Evolutionary conservation across 2,888 invertebrate species (phyloP).

Genomic region (Drosophila paranaensis): DNA sequence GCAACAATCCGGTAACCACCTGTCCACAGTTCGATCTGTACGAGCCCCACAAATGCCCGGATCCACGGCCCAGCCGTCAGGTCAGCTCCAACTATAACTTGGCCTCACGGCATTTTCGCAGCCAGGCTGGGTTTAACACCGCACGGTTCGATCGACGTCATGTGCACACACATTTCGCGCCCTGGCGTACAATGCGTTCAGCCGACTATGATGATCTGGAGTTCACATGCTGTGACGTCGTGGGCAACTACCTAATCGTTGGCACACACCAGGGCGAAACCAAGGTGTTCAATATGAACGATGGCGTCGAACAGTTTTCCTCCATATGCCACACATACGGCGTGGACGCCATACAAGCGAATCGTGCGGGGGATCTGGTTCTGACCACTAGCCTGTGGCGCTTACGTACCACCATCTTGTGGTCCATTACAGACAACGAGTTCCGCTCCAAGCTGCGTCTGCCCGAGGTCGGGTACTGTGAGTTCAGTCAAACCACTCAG

Average conservation of each 20-base stretch:
- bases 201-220: conserved; percentile 88
- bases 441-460: conserved; percentile 88
- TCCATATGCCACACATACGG: conserved; percentile 94
- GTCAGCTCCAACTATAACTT: conserved; percentile 88
- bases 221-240: conserved; percentile 91
- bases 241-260: conserved; percentile 87
- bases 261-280: conserved; percentile 97
- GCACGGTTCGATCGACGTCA: conserved; percentile 91
- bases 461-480: conserved; percentile 94
- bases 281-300: conserved; percentile 93
- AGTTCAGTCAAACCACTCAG: conserved; percentile 94
- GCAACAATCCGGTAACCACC: conserved; percentile 98
- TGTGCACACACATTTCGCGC: conserved; percentile 93
- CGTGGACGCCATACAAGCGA: conserved; percentile 91
- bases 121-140: conserved; percentile 86
- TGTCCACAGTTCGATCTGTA: conserved; percentile 98
- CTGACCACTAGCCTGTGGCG: conserved; percentile 95
- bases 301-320: conserved; percentile 91
- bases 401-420: conserved; percentile 88
- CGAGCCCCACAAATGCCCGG: conserved; percentile 98
- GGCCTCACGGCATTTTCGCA: conserved; percentile 87
- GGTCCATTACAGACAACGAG: conserved; percentile 83
- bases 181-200: conserved; percentile 88
- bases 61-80: conserved; percentile 88
- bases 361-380: conserved; percentile 90